Conservation (phyloP, 2,797 vertebrate species). For the Catostomus latipinnis region DNA sequence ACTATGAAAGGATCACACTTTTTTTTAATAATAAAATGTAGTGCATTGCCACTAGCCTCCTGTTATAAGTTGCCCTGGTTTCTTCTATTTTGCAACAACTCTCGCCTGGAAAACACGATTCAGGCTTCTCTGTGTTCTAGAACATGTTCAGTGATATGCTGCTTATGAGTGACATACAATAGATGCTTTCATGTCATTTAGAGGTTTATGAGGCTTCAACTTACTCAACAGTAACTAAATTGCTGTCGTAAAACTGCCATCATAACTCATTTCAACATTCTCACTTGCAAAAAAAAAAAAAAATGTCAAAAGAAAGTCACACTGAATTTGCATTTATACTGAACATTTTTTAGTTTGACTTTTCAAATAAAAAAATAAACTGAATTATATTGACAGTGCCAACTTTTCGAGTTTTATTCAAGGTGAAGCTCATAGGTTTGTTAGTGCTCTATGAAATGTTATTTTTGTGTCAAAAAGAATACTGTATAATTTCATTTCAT, state of each 20-base stretch:
- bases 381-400: constrained; percentile 41
- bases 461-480: not conserved
- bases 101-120: not conserved
- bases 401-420: not conserved
- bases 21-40: too few species aligned
- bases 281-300: not conserved
- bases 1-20: too few species aligned
- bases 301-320: constrained; percentile 14
- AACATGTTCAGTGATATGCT: too few species aligned
- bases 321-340: constrained; percentile 55
- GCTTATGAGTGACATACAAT: too few species aligned
- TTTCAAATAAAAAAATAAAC: constrained; percentile 50
- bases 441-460: not conserved
- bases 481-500: too few species aligned
- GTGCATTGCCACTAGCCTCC: not conserved
- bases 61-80: not conserved
- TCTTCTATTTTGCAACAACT: not conserved
- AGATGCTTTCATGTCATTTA: not conserved
- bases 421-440: not conserved
- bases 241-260: not conserved
- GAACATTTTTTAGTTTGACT: constrained; percentile 52
- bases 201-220: not conserved
- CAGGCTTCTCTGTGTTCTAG: not conserved
- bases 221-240: constrained; percentile 1
- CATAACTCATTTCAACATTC: constrained; percentile 10